Base-by-base conservation (phyloP, 2,113 vertebrate genomes). In the Rhombomys opimus region DNA sequence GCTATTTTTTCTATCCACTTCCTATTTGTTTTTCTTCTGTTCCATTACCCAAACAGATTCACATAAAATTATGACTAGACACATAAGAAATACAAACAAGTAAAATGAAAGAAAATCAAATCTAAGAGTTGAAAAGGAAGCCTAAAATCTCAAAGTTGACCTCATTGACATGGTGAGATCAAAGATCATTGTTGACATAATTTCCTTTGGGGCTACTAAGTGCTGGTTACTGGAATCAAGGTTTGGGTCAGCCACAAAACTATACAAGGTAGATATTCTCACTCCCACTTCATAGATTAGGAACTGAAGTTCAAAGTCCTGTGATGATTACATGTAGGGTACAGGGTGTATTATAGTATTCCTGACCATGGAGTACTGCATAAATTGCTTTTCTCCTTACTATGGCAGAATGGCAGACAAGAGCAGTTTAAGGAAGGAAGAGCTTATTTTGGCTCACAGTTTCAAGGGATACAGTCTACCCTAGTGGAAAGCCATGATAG, bases 31-130 rank as follows among this genome's bases (percentile, higher is more conserved):
- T 46, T 57, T 90, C 46, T 63, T 72, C 7, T 68, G 59, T 65
- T 65, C 18, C 68, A 94, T 94, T 70, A 41, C 77, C 32, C 54
- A 88, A 89, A 70, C 27, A 63, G 17, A 41, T 91, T 91, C 84
- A 84, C 14, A 67, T 22, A 61, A 91, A 20, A 76, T 68, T 67
- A 14, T 84, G 63, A 87, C 9, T 63, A 76, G 25, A 1, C 52
- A 5, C 4, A 72, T 4, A 76, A 22, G 35, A 84, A 70, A 63
- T 77, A 81, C 30, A 50, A 88, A n/a, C 41, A 68, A 32, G 50
- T 59, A 54, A 63, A 86, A 59, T 61, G 6, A 96, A 46, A n/a
- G 27, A 54, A 72, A 70, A 50, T 85, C 57, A 70, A 50, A 14
- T 18, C 30, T 11, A 54, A 59, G n/a, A 87, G 89, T 27, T 63